phyloP scores from a whole-genome alignment of 2,113 vertebrate genomes.

The Thamnaconus septentrionalis region DNA sequence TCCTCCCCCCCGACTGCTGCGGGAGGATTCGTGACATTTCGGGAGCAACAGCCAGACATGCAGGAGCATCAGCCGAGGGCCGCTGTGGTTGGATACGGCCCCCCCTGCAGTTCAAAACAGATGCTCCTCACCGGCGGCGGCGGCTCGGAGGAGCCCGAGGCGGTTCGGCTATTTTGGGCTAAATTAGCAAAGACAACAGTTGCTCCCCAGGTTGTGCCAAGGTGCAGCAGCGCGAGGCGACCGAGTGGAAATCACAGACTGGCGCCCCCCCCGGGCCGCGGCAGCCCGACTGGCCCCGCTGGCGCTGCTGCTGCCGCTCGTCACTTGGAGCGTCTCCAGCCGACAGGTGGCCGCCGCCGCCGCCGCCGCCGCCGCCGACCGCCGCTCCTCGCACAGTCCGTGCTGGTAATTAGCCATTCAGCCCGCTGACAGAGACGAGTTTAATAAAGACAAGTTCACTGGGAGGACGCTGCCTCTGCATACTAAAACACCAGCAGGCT shows the following conservation, averaged over 20 bases:
- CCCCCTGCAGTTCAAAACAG: conserved; percentile 68
- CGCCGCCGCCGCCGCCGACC: conserved; percentile 55
- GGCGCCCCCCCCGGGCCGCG: conserved; percentile 49
- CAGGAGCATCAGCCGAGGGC: conserved; percentile 30
- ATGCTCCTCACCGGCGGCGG: conserved; percentile 66
- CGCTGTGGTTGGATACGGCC: conserved; percentile 59
- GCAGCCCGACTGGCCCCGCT: conserved; percentile 24
- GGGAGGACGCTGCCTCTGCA: conserved; percentile 27
- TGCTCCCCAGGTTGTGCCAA: conserved; percentile 62
- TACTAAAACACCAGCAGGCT: no score
- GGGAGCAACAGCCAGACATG: conserved; percentile 24
- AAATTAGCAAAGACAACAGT: conserved; percentile 74
- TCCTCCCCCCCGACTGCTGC: neutral
- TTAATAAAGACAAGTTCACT: conserved; percentile 43
- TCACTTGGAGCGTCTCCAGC: conserved; percentile 69
- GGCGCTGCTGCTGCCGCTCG: conserved; percentile 57
- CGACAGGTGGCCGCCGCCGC: conserved; percentile 62
- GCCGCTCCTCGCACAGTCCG: conserved; percentile 36
- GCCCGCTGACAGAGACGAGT: conserved; percentile 26
- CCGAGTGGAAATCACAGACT: conserved; percentile 65
- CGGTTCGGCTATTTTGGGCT: conserved; percentile 66
- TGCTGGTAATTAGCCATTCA: conserved; percentile 67
- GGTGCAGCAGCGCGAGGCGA: conserved; percentile 58
- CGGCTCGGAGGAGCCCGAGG: conserved; percentile 49
- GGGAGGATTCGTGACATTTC: conserved; percentile 30